phyloP scores from a whole-genome alignment of 2,113 vertebrate genomes.

The Lutjanus erythropterus region DNA sequence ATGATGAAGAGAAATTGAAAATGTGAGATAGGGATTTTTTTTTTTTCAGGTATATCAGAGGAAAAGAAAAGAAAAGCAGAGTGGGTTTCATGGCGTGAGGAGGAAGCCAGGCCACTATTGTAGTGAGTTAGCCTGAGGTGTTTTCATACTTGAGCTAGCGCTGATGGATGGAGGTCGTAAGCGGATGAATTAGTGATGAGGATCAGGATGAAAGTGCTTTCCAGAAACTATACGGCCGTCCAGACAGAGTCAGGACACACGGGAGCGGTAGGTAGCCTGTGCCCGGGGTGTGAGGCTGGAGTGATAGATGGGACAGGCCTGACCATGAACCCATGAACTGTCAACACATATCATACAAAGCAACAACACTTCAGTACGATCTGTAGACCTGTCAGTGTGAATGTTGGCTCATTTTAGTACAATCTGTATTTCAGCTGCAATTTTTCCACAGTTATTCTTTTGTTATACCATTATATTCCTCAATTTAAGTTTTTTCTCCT shows the following conservation, averaged over 20 bases:
- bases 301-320: conserved; percentile 40
- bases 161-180: conserved; percentile 80
- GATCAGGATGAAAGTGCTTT: conserved; percentile 80
- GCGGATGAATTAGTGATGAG: conserved; percentile 85
- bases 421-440: neutral
- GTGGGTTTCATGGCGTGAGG: conserved; percentile 25
- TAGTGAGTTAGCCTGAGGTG: conserved; percentile 73
- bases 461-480: neutral
- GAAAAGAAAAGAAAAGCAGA: conserved; percentile 22
- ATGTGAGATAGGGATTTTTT: conserved; percentile 6
- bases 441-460: neutral
- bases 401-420: neutral
- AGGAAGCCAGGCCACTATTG: conserved; percentile 53
- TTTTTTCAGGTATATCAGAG: conserved; percentile 29
- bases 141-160: conserved; percentile 78
- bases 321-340: conserved; percentile 37
- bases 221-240: conserved; percentile 66
- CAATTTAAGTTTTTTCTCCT: neutral
- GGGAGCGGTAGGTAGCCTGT: conserved; percentile 47
- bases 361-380: conserved; percentile 8
- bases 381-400: conserved; percentile 25
- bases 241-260: conserved; percentile 59
- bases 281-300: conserved; percentile 17
- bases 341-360: conserved; percentile 32
- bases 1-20: conserved; percentile 17